A percentile compares a stretch with the other conserved stretches of the same genome.
Evolutionary conservation across 2,888 invertebrate species (phyloP).

Genomic region (Andrena chrysosceles): DNA sequence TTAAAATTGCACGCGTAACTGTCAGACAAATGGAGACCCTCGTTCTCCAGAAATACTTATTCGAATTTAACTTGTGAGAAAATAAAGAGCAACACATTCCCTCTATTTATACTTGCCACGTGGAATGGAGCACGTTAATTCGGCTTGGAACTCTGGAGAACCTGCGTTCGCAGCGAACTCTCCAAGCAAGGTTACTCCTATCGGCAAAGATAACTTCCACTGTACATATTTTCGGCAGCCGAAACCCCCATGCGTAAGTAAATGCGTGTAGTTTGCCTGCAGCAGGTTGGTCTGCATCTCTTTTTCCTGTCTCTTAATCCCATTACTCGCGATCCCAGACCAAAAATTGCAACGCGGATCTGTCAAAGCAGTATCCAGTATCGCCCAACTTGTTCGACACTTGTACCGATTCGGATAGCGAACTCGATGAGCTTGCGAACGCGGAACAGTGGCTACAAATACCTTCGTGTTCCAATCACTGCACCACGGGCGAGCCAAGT

Average conservation of each 20-base stretch:
- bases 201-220: constrained; percentile 20
- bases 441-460: constrained; percentile 64
- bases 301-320: neutral
- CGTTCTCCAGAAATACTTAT: neutral
- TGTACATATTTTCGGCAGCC: constrained; percentile 51
- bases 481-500: neutral
- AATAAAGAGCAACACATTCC: constrained; percentile 17
- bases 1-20: constrained; percentile 20
- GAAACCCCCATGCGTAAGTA: neutral
- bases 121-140: constrained; percentile 59
- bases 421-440: constrained; percentile 60
- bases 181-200: neutral
- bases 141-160: constrained; percentile 37
- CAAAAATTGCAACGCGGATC: neutral
- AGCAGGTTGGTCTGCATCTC: neutral
- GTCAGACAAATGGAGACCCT: constrained; percentile 39
- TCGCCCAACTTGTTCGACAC: constrained; percentile 22
- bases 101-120: constrained; percentile 30
- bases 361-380: constrained; percentile 12
- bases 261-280: neutral
- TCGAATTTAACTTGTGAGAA: constrained; percentile 9
- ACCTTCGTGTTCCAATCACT: constrained; percentile 40
- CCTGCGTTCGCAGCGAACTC: constrained; percentile 1
- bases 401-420: constrained; percentile 68
- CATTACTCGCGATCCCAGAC: neutral